Percentiles rank a stretch among this genome's conserved stretches.
Evolutionary conservation across 2,888 invertebrate genomes (phyloP).

Genomic region (Lymantria monacha): DNA sequence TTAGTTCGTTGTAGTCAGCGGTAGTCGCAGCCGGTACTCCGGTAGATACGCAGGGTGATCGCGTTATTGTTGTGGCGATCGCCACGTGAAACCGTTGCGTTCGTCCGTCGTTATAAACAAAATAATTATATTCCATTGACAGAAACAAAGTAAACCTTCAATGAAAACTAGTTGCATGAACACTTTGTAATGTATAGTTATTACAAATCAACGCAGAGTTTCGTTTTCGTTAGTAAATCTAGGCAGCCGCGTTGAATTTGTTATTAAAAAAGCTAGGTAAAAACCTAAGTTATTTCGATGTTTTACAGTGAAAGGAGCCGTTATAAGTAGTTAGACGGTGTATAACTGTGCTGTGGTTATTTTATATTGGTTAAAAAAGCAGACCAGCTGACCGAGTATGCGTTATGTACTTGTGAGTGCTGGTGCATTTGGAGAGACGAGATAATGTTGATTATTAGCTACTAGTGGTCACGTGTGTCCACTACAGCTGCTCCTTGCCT

Average conservation of each 20-base stretch:
- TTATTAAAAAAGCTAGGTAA: conserved; percentile 54
- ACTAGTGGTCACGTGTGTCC: conserved; percentile 8
- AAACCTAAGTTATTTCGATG: conserved; percentile 50
- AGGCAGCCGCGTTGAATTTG: conserved; percentile 61
- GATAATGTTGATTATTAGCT: conserved; percentile 22
- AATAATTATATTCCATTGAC: conserved; percentile 43
- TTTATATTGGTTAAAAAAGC: conserved; percentile 45
- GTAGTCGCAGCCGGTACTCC: conserved; percentile 56
- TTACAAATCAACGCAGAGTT: conserved; percentile 4
- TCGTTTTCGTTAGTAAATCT: conserved; percentile 43
- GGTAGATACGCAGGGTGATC: conserved; percentile 41
- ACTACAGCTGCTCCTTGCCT: conserved; percentile 17
- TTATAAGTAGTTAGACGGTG: conserved; percentile 50
- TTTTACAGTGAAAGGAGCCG: conserved; percentile 70
- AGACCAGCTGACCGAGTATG: conserved; percentile 38
- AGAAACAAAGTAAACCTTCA: conserved; percentile 53
- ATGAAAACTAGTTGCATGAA: conserved; percentile 46
- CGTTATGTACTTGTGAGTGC: conserved; percentile 42
- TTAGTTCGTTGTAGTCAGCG: conserved; percentile 39
- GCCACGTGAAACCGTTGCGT: conserved; percentile 26
- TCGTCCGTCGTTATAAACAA: conserved; percentile 62
- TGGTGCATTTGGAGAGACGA: conserved; percentile 23
- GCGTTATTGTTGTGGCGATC: conserved; percentile 20
- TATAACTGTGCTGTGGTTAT: conserved; percentile 54
- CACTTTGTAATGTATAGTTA: background rate